Evolutionary conservation across 2,113 vertebrate genomes (phyloP), one percentile per base, ranked within the genome.

Genomic region (Phaetusa simplex): DNA sequence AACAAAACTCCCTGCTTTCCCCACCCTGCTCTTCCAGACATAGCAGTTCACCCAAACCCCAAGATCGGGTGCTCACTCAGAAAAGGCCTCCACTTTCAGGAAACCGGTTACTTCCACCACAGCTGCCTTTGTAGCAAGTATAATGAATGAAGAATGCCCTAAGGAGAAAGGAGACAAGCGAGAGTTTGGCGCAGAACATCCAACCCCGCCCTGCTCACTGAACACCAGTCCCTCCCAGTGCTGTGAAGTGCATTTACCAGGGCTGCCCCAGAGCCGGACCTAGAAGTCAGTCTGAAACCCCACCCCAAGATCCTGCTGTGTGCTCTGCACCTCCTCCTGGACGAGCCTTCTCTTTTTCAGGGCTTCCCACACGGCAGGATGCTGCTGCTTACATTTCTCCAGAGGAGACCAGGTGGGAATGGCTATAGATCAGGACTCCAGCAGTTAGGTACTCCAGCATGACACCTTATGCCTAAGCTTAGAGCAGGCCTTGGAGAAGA

Each of bases 211-310:
- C 94, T 64, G 50, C 59, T 86, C 65, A 24, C 38, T 50, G 85
- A 94, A 67, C 76, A 88, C 64, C 59, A 47, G 80, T 90, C 94
- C 87, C 76, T 97, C 90, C 82, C 90, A 95, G 65, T 32, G 24
- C 58, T 30, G 16, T 38, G 52, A 78, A 86, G 21, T 66, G 9
- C 40, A 5, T 62, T 93, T 30, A 64, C 38, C 47, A 62, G 62
- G 38, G 21, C 73, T 87, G 89, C 34, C 55, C 42, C 43, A 70
- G 58, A 79, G 40, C 21, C n/a, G 47, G 82, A 72, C 64, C 17
- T 91, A 59, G 52, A 81, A 79, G 34, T 40, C 66, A 82, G 55
- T 40, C 73, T 88, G 56, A 87, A 89, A 90, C 22, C 22, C 12
- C 70, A 56, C 13, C 53, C 36, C 20, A 78, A n/a, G 22, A 69